Base-by-base conservation (phyloP, 2,888 invertebrate species). In the Harmothoe impar region DNA sequence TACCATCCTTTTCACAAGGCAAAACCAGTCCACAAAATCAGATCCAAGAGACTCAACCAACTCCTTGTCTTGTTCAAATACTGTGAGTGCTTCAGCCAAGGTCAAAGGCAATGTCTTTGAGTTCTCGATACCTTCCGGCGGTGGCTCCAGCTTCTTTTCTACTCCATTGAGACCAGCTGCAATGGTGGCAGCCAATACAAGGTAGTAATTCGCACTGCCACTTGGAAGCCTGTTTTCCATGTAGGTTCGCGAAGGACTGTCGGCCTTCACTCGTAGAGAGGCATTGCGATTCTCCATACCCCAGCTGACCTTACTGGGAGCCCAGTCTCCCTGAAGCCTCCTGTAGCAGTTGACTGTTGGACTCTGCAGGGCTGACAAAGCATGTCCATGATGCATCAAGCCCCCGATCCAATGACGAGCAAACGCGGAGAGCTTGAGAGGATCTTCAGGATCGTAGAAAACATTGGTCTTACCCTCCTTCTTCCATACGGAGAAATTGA, bases 331-430 rank as follows among this genome's bases (percentile, higher is more conserved):
- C 23, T 90, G 89, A 15, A 93, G 29, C 7, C 92, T 91, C 0
- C 92, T 90, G 91, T 93, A 93, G 72, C 93, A 93, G 84, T 92
- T 92, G 35, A 91, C 89, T 20, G 93, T 93, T 17, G 92, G 93
- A 25, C 90, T 90, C 35, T 89, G 90, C 35, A 93, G 89, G 3
- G 91, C 90, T 5, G 91, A 77, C 51, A 93, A 54, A 31, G 93
- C 92, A 31, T 77, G 43, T 0, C 89, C 68, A 56, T 93, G 93
- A 43, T 90, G 86, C 31, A 91, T 51, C 56, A 92, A 52, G 0
- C 93, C 93, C 12, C 91, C 92, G 15, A 92, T 88, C 90, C 91
- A 93, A 78, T 91, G 89, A 17, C 86, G 20, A n/a, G 89, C 89
- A 25, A 91, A 52, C 0, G 20, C 15, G 20, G 91, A 92, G 0